Evolutionary conservation across 2,113 vertebrate species (phyloP).

Genomic region (Ceuthmochares aereus): DNA sequence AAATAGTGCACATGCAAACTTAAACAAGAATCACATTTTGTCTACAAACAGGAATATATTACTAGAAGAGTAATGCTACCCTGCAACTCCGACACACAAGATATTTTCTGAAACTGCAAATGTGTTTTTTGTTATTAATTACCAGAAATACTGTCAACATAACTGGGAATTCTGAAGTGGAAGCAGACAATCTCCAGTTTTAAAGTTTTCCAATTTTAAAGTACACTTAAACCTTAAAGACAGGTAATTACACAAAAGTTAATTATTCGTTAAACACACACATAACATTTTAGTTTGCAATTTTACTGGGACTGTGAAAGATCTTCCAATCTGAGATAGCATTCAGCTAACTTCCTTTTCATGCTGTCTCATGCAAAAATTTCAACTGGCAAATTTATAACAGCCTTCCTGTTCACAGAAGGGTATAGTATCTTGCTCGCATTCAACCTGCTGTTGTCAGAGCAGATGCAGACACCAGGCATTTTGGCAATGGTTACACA

Average conservation of each 20-base stretch:
- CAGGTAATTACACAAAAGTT: neutral
- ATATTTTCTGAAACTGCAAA: neutral
- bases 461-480: conserved; percentile 56
- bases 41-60: neutral
- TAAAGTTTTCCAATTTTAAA: neutral
- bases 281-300: neutral
- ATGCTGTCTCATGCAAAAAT: neutral
- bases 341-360: conserved; percentile 31
- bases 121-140: neutral
- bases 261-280: conserved; percentile 2
- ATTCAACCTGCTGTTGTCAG: conserved; percentile 57
- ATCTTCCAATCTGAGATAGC: neutral
- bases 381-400: conserved; percentile 44
- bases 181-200: neutral
- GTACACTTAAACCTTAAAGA: neutral
- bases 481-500: conserved; percentile 49
- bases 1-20: neutral
- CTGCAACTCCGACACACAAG: neutral
- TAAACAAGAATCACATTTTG: neutral
- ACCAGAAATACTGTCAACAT: neutral
- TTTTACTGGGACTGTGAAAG: neutral
- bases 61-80: neutral
- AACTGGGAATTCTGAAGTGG: neutral
- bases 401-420: conserved; percentile 41
- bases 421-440: conserved; percentile 28